Evolutionary conservation across 2,797 vertebrate species (phyloP).

Genomic region (Rhabdophis nuchalis): DNA sequence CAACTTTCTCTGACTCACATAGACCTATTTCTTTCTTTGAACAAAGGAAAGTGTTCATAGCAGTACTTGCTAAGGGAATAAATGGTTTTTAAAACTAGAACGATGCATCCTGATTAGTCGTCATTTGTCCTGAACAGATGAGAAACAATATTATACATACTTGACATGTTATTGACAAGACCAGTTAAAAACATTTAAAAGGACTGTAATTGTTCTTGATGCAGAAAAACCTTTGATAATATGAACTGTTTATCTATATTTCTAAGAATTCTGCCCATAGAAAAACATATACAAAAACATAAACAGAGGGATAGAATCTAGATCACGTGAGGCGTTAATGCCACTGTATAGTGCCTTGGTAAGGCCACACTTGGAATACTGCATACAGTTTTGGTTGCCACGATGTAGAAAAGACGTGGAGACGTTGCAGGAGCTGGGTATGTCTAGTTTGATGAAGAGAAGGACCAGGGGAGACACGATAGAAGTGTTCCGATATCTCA

Average conservation of each 20-base stretch:
- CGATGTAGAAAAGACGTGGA: no score
- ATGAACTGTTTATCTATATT: not conserved
- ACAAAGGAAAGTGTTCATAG: not conserved
- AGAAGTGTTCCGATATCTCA: no score
- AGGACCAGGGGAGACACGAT: no score
- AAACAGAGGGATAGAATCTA: no score
- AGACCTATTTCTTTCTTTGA: not conserved
- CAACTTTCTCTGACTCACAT: not conserved
- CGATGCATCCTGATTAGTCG: not conserved
- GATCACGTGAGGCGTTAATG: no score
- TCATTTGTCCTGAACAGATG: not conserved
- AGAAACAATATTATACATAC: not conserved
- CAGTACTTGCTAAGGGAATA: not conserved
- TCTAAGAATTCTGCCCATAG: not conserved
- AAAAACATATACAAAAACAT: no score
- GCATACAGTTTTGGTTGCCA: no score
- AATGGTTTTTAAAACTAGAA: not conserved
- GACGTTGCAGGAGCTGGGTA: no score
- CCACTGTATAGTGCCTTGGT: no score
- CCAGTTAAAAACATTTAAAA: not conserved
- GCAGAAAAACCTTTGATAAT: not conserved
- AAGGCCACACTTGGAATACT: no score
- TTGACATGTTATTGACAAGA: not conserved
- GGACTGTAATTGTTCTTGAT: not conserved
- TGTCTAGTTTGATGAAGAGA: no score